These are phyloP conservation scores for Cylas formicarius DNA, from an alignment of 1,140 invertebrate species.

Conservation along the genomic window DNA sequence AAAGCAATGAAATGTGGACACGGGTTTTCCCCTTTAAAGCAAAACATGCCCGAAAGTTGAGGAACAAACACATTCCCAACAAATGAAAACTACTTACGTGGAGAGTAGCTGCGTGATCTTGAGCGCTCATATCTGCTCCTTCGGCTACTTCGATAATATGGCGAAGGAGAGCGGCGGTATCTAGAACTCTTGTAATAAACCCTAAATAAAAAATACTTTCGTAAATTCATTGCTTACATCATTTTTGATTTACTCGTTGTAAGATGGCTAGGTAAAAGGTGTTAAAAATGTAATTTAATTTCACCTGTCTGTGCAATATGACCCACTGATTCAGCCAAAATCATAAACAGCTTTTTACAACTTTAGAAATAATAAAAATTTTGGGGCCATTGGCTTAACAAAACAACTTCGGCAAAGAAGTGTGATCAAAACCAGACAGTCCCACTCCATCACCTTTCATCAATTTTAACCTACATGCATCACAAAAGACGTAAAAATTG, in stretches of 20 bases:
- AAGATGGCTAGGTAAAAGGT: background rate
- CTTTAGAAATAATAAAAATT: background rate
- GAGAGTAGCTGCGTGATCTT: conserved; percentile 76
- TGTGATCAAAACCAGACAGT: no score
- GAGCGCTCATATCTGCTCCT: conserved; percentile 67
- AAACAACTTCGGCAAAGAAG: no score
- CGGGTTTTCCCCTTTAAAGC: background rate
- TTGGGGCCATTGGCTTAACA: background rate
- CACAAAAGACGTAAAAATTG: no score
- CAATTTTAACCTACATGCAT: no score
- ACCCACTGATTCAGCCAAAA: background rate
- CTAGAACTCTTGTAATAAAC: conserved; percentile 35
- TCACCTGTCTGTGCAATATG: background rate
- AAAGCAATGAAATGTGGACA: background rate
- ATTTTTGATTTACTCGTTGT: background rate
- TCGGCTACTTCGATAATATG: conserved; percentile 50
- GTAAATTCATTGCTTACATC: background rate
- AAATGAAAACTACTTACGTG: conserved; percentile 57
- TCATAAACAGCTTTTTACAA: background rate
- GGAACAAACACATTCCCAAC: background rate
- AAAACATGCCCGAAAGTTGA: background rate
- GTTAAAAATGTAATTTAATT: conserved; percentile 3
- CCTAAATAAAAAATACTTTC: conserved; percentile 14
- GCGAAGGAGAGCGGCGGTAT: conserved; percentile 44
- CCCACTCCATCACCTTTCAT: no score